Conservation (phyloP, 2,113 vertebrate species). For the Onychorhynchus coronatus region DNA sequence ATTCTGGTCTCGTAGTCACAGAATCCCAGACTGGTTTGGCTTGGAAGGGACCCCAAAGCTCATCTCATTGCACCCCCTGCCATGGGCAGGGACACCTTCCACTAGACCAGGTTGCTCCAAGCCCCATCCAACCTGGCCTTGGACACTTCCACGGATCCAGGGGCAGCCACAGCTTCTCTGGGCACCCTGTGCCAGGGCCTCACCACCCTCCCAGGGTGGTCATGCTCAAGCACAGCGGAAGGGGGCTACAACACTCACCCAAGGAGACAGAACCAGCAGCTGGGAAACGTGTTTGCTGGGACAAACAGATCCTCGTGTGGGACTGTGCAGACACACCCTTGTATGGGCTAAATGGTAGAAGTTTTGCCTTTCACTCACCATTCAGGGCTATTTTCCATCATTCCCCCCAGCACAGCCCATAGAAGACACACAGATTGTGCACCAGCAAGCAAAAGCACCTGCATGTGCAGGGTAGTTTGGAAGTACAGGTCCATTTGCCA, state of each 20-base stretch:
- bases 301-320: not conserved
- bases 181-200: not conserved
- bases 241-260: not conserved
- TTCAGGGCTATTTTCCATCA: not conserved
- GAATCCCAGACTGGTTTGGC: not conserved
- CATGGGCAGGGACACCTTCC: not conserved
- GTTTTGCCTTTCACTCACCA: not conserved
- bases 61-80: not conserved
- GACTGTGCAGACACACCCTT: not conserved
- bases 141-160: not conserved
- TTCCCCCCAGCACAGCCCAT: not conserved
- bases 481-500: not conserved
- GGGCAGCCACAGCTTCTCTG: not conserved
- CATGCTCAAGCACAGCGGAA: not conserved
- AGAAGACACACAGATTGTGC: not conserved
- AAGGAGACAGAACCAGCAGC: not conserved
- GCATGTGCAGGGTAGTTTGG: rapidly evolving
- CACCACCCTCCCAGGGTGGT: rapidly evolving
- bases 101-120: not conserved
- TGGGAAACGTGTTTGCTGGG: not conserved
- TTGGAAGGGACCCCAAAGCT: not conserved
- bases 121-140: rapidly evolving
- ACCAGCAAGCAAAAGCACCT: not conserved
- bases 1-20: not conserved
- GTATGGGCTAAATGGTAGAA: not conserved